Base-by-base conservation (phyloP, 2,113 vertebrate genomes). In the Stegastes partitus region DNA sequence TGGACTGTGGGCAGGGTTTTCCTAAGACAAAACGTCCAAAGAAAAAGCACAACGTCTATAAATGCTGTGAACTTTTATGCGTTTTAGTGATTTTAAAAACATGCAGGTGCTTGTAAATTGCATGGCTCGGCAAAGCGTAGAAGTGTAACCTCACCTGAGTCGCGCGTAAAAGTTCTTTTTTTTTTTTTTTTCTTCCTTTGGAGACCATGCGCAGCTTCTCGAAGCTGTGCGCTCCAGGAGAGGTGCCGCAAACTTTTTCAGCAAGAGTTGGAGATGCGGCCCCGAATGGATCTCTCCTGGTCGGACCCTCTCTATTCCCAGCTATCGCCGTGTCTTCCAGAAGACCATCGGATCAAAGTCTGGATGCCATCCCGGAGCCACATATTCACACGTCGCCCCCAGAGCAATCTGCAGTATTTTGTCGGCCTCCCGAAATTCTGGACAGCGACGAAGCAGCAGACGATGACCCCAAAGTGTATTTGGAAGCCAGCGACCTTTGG, bases 401-500 rank as follows among this genome's bases (percentile, higher is more conserved):
- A 50, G 71, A 53, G 84, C 68, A 37, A 45, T 42, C 84, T 71
- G 84, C 92, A 15, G 92, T 95, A 83, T 87, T 51, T 93, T 83
- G 94, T 90, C 91, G 95, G 88, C 94, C 95, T 89, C 91, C 93
- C 45, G 96, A 95, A 79, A 94, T 93, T 63, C 88, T 95, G 86
- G 95, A 96, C 72, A 93, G 94, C 28, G 95, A 93, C 37, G 95
- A 95, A 68, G 91, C 93, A 66, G 91, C 93, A 26, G 96, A 97
- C 56, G 96, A 97, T 11, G 97, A 99, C 78, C 96, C 97, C 1
- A 96, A 95, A 92, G 96, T 99, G 82, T 96, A 95, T 79, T 87
- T 99, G 86, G 97, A 99, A 93, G 95, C 95, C 76, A 95, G 94
- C 79, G 96, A 98, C 23, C 96, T 99, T 79, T 99, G 98, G 98